Conservation (phyloP, 2,797 vertebrate species). For the Perodicticus potto region DNA sequence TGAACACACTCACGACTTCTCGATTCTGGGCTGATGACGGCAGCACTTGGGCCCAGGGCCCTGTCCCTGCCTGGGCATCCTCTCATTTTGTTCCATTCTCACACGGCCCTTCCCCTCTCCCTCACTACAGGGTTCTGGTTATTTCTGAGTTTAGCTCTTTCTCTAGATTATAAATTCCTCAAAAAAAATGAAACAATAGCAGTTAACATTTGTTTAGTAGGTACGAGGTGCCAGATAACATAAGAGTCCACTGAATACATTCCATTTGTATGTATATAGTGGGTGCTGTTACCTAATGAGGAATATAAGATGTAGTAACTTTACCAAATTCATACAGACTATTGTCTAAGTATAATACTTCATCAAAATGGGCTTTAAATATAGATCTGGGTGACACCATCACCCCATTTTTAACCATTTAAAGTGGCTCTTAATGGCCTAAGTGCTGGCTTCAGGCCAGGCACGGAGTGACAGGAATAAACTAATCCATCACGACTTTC, state of each 20-base stretch:
- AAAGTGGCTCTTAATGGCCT: not conserved
- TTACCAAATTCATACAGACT: not conserved
- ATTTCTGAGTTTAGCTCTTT: not conserved
- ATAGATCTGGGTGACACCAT: not conserved
- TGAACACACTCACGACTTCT: accelerated
- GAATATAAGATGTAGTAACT: not conserved
- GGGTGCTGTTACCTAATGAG: not conserved
- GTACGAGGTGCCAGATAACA: not conserved
- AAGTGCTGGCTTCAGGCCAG: not conserved
- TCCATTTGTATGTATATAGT: not conserved
- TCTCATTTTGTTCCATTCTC: not conserved
- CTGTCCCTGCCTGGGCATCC: not conserved
- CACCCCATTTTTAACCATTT: not conserved
- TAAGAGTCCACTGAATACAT: not conserved
- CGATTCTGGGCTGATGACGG: not conserved
- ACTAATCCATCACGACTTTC: not conserved
- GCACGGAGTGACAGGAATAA: not conserved
- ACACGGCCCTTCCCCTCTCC: not conserved
- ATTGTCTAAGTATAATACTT: not conserved
- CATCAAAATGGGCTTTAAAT: slow-evolving; percentile 11
- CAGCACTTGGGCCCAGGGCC: not conserved
- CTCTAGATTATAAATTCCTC: not conserved
- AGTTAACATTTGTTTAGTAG: not conserved
- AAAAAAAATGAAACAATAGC: not conserved
- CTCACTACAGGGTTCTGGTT: not conserved